Conservation (phyloP, 1,140 invertebrate species). For the Acromyrmex charruanus region DNA sequence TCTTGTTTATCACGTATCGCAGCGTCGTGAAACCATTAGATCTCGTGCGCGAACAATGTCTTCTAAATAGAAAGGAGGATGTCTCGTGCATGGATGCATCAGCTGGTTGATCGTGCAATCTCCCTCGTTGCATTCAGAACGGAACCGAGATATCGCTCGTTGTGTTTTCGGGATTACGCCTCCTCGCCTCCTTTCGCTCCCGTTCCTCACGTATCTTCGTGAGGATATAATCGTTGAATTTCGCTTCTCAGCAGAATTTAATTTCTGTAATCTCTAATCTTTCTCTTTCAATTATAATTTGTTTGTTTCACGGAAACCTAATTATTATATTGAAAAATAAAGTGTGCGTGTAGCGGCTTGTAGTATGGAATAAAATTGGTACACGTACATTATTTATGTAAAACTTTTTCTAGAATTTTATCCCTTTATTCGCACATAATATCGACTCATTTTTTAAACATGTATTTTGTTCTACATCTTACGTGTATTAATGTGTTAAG, state of each 20-base stretch:
- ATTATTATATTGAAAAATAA: background rate
- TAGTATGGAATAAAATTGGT: background rate
- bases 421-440: too few relatives aligned
- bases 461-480: background rate
- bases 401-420: background rate
- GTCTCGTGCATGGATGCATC: slow-evolving; percentile 49
- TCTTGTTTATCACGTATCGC: slow-evolving; percentile 1
- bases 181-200: slow-evolving; percentile 50
- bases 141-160: slow-evolving; percentile 69
- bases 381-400: background rate
- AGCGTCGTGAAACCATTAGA: slow-evolving; percentile 62
- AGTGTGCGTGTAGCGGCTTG: background rate
- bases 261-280: background rate
- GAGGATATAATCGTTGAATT: slow-evolving; percentile 21
- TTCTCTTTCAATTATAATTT: background rate
- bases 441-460: background rate
- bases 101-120: slow-evolving; percentile 41
- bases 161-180: slow-evolving; percentile 58
- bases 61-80: slow-evolving; percentile 69
- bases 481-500: background rate
- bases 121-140: slow-evolving; percentile 69
- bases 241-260: background rate
- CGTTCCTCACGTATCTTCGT: background rate
- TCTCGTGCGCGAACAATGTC: slow-evolving; percentile 52
- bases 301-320: background rate